Percentiles rank a stretch among this genome's conserved stretches.
These are phyloP conservation scores for Chesias legatella DNA, from an alignment of 2,888 invertebrate genomes.

Conservation along the genomic window DNA sequence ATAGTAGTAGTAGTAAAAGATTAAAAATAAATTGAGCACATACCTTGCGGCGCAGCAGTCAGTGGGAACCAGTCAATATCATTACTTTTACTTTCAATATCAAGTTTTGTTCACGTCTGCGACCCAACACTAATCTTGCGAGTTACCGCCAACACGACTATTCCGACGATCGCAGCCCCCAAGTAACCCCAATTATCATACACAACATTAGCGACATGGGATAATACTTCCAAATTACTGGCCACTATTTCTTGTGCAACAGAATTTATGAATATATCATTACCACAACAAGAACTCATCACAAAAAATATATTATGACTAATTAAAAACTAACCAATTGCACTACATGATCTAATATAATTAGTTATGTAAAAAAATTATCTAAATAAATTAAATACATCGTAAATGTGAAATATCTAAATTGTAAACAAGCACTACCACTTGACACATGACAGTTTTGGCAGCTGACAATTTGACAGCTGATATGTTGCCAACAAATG, in stretches of 20 bases:
- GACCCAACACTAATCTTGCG: constrained; percentile 37
- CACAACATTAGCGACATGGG: constrained; percentile 50
- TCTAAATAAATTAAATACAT: constrained; percentile 35
- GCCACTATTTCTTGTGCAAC: constrained; percentile 62
- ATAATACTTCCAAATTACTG: constrained; percentile 55
- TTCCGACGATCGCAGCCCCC: constrained; percentile 44
- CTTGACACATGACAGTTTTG: constrained; percentile 10
- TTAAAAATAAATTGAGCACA: constrained; percentile 33
- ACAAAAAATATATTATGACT: constrained; percentile 42
- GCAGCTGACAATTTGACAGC: constrained; percentile 12
- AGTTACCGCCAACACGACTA: constrained; percentile 36
- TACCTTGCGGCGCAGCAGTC: constrained; percentile 42
- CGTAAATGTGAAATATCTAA: constrained; percentile 4
- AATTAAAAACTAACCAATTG: constrained; percentile 24
- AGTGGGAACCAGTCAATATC: constrained; percentile 39
- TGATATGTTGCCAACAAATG: no score
- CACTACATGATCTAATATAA: constrained; percentile 29
- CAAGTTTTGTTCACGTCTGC: constrained; percentile 24
- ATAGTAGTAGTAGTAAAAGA: no score
- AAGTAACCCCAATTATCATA: constrained; percentile 45
- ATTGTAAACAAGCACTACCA: constrained; percentile 59
- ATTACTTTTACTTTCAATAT: constrained; percentile 47
- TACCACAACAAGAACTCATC: constrained; percentile 75
- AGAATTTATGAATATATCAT: constrained; percentile 65
- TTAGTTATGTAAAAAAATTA: constrained; percentile 47